phyloP scores from a whole-genome alignment of 2,797 vertebrate genomes.

The Falco berigora region DNA sequence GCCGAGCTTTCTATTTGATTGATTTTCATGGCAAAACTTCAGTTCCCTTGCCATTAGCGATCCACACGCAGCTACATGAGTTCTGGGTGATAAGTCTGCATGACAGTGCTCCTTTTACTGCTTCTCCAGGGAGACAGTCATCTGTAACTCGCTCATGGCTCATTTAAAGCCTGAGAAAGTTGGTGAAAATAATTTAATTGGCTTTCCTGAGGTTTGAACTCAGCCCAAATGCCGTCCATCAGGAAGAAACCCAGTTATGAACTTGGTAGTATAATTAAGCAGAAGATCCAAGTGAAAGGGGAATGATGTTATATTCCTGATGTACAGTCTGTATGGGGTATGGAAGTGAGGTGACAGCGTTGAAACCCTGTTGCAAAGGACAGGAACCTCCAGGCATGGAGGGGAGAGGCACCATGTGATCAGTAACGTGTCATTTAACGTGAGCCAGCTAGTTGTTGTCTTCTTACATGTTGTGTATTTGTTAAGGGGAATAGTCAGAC shows the following conservation, averaged over 20 bases:
- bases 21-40: not conserved
- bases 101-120: not conserved
- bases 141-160: not conserved
- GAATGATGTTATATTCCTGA: not conserved
- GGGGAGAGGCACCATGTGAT: not conserved
- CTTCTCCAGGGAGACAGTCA: not conserved
- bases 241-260: not conserved
- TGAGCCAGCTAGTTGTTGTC: not conserved
- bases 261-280: not conserved
- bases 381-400: not conserved
- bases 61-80: not conserved
- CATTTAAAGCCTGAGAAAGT: not conserved
- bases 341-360: not conserved
- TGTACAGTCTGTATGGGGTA: accelerated
- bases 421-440: not conserved
- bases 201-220: not conserved
- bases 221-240: not conserved
- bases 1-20: not conserved
- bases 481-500: not conserved
- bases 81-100: not conserved
- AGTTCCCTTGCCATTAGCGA: not conserved
- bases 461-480: not conserved
- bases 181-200: not conserved
- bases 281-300: not conserved
- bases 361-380: not conserved